Evolutionary conservation across 2,113 vertebrate genomes (phyloP).

Genomic region (Microcebus jonahi): DNA sequence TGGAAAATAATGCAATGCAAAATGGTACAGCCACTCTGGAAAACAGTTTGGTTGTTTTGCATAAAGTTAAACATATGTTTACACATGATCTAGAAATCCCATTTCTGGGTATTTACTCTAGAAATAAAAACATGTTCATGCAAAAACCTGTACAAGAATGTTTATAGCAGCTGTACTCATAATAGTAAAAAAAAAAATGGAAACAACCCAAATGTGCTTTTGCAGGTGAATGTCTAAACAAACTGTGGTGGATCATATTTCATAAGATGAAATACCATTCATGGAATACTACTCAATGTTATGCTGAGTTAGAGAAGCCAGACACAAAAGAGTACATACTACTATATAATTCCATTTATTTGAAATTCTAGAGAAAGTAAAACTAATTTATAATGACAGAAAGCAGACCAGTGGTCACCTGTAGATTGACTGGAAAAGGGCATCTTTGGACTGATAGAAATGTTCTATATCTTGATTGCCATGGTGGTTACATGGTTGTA

Average conservation of each 20-base stretch:
- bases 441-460: background rate
- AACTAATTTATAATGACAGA: slow-evolving; percentile 5
- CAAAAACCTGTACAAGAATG: background rate
- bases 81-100: background rate
- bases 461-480: background rate
- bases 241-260: background rate
- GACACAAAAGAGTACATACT: background rate
- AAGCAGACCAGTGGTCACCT: background rate
- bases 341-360: background rate
- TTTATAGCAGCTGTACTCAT: background rate
- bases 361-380: background rate
- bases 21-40: background rate
- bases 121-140: background rate
- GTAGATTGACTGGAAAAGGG: background rate
- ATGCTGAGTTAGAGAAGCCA: background rate
- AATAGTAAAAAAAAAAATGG: background rate
- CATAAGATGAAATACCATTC: background rate
- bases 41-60: background rate
- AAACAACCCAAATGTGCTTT: background rate
- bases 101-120: background rate
- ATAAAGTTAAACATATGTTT: background rate
- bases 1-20: background rate
- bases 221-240: background rate
- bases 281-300: too few relatives aligned
- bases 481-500: background rate